Conservation (phyloP, 2,888 invertebrate genomes). For the Gymnosoma rotundatum region DNA sequence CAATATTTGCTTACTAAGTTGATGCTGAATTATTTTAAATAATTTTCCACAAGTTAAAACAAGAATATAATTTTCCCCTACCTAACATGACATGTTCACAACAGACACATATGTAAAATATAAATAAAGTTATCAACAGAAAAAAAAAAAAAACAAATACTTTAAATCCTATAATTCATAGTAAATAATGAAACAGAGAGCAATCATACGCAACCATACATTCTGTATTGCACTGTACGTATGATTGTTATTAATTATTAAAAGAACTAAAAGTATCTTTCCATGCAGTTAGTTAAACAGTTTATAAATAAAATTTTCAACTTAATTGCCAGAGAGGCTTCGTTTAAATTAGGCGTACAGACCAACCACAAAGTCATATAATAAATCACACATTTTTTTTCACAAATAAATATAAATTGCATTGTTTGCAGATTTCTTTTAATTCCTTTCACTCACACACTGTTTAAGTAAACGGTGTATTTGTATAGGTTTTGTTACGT, state of each 20-base stretch:
- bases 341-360: not conserved
- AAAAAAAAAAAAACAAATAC: too few species aligned
- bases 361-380: not conserved
- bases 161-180: too few species aligned
- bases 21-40: too few species aligned
- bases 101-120: too few species aligned
- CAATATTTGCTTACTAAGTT: too few species aligned
- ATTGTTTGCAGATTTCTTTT: slow-evolving; percentile 1
- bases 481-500: slow-evolving; percentile 21
- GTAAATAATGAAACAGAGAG: not conserved
- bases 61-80: too few species aligned
- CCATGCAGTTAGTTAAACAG: not conserved
- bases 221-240: not conserved
- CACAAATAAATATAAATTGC: slow-evolving; percentile 2
- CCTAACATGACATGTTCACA: too few species aligned
- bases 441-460: not conserved
- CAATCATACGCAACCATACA: slow-evolving; percentile 36
- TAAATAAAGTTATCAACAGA: too few species aligned
- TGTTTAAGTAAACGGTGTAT: too few species aligned
- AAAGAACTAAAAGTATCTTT: not conserved
- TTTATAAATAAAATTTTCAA: not conserved
- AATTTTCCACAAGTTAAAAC: too few species aligned
- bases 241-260: slow-evolving; percentile 32
- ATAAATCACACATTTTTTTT: not conserved
- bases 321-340: not conserved